Evolutionary conservation across 64 coral and sea anemone genomes (phyloP).

Genomic region (Porites australiensis): DNA sequence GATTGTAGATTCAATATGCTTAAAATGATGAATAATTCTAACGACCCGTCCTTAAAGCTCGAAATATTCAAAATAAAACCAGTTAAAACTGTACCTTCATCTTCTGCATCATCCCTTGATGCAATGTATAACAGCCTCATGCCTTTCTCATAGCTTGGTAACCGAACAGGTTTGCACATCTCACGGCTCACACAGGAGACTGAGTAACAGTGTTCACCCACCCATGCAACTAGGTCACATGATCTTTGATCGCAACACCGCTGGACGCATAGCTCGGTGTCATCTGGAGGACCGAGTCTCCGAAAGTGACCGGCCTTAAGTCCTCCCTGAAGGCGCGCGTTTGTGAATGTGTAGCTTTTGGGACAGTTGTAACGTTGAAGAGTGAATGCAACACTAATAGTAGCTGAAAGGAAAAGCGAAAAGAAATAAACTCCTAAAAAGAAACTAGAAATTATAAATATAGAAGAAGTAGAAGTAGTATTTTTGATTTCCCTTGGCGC

Average conservation of each 20-base stretch:
- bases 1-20: too few relatives aligned
- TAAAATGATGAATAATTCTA: too few relatives aligned
- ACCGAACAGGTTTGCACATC: conserved; percentile 43
- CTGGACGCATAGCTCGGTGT: conserved; percentile 65
- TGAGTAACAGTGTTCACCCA: conserved; percentile 60
- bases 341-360: conserved; percentile 57
- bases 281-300: conserved; percentile 50
- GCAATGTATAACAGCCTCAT: conserved; percentile 54
- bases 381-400: neutral
- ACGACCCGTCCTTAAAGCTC: too few relatives aligned
- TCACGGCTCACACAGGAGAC: conserved; percentile 47
- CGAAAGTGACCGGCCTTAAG: conserved; percentile 42
- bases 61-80: too few relatives aligned
- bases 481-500: too few relatives aligned
- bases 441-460: neutral
- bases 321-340: conserved; percentile 56
- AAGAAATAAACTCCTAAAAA: neutral
- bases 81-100: neutral
- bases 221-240: conserved; percentile 60
- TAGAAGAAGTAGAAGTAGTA: too few relatives aligned
- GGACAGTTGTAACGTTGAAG: conserved; percentile 56
- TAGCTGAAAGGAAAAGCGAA: neutral
- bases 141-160: conserved; percentile 37
- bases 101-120: neutral
- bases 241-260: conserved; percentile 67